A percentile compares a stretch with the other conserved stretches of the same genome.
These are phyloP conservation scores for Xenentodon cancila DNA, from an alignment of 2,797 vertebrate genomes.

Conservation along the genomic window DNA sequence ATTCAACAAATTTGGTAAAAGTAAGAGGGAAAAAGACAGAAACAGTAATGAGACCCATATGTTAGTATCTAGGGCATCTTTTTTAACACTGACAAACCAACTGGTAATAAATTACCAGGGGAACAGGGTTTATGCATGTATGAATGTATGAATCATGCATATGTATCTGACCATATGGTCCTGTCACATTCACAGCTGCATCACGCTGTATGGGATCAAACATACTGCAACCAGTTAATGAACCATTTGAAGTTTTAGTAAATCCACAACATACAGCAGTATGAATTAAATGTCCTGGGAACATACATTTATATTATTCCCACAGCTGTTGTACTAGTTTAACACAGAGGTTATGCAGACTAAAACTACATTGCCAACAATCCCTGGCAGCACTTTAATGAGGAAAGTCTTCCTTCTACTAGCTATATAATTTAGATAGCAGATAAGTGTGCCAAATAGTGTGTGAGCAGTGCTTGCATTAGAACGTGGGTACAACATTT, in stretches of 20 bases:
- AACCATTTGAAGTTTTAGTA: conserved; percentile 61
- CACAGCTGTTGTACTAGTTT: conserved; percentile 64
- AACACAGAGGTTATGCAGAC: conserved; percentile 60
- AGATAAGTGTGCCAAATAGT: conserved; percentile 26
- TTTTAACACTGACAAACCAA: conserved; percentile 47
- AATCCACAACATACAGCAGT: conserved; percentile 51
- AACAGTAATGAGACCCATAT: conserved; percentile 31
- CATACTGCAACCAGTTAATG: conserved; percentile 61
- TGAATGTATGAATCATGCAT: conserved; percentile 38
- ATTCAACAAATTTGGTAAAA: neutral
- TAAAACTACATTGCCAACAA: conserved; percentile 48
- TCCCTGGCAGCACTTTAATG: conserved; percentile 49
- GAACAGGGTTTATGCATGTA: conserved; percentile 28
- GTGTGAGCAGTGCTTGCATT: conserved; percentile 7
- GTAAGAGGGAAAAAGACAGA: conserved; percentile 12
- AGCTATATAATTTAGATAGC: conserved; percentile 29
- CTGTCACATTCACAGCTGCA: conserved; percentile 43
- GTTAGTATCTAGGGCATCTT: conserved; percentile 45
- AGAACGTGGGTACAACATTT: no score
- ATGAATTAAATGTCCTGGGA: conserved; percentile 49
- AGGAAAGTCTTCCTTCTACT: conserved; percentile 34
- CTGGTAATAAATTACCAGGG: conserved; percentile 44
- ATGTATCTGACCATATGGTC: conserved; percentile 52
- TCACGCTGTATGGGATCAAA: conserved; percentile 51
- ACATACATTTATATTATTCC: conserved; percentile 61